Evolutionary conservation across 1,140 invertebrate genomes (phyloP), one percentile per base, ranked within the genome.

Genomic region (Drosophila ogumai): DNA sequence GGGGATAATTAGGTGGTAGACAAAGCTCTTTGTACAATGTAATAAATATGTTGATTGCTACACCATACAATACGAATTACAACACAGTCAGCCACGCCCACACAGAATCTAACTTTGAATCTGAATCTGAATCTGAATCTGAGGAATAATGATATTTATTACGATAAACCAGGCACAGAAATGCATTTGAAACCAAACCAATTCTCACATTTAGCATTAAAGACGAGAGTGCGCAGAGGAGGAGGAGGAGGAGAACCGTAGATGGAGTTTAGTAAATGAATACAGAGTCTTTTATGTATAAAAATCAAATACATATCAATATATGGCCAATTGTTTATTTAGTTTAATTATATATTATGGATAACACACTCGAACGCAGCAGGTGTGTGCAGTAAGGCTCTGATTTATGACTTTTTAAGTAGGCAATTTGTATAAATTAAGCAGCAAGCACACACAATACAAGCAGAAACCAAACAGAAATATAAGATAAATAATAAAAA

Each of bases 271-370:
- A 79, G 85, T 88, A 61, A 87, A 71, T 56, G 76, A 75, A 75
- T 65, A 77, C 77, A 91, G 78, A 74, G 90, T 84, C 90, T 91
- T 91, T 90, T 88, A 86, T 91, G 90, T 91, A 87, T 90, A 91
- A 92, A 84, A 91, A 92, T 92, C 91, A 92, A 90, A 92, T 91
- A 92, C 91, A 92, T 92, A 92, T 92, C 91, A 92, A 79, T 91
- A 90, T 91, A 92, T 91, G 91, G 91, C 91, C 91, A 91, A 92
- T 85, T 79, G 78, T 91, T 86, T 91, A 90, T 91, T 91, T 86
- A 90, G 75, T 91, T 81, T 86, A 76, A 84, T 91, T 74, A 87
- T 72, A 68, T 75, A 79, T 59, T 79, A 78, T 64, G 58, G 34
- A 65, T 36, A 72, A 44, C 54, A 65, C 58, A 64, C 73, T 56